Conservation (phyloP, 2,888 invertebrate genomes). For the Hypomecis atomaria region DNA sequence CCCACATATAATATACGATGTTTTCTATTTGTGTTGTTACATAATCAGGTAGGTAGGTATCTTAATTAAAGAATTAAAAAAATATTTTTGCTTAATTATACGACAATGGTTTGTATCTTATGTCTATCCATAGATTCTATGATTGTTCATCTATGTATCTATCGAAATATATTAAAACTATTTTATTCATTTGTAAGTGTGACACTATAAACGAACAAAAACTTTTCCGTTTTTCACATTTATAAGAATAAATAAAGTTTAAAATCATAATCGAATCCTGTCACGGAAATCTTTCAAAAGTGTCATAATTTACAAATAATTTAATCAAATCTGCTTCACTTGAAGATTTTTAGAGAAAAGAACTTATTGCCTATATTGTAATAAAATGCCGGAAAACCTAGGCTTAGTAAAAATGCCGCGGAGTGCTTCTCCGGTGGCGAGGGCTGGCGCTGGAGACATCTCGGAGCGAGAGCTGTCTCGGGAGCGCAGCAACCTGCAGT, state of each 20-base stretch:
- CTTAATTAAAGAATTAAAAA: too few relatives aligned
- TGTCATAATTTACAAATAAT: background rate
- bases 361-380: slow-evolving; percentile 18
- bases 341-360: slow-evolving; percentile 13
- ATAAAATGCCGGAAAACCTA: slow-evolving; percentile 57
- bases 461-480: slow-evolving; percentile 72
- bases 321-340: slow-evolving; percentile 33
- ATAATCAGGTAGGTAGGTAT: too few relatives aligned
- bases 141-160: too few relatives aligned
- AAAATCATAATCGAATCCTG: slow-evolving; percentile 41
- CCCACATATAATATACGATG: too few relatives aligned
- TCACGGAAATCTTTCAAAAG: slow-evolving; percentile 34
- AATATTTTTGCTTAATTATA: too few relatives aligned
- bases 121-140: too few relatives aligned
- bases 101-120: too few relatives aligned
- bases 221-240: slow-evolving; percentile 4
- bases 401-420: slow-evolving; percentile 63
- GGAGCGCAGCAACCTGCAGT: slow-evolving; percentile 65
- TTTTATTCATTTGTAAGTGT: background rate
- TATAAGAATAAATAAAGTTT: slow-evolving; percentile 11
- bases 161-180: slow-evolving; percentile 18
- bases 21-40: too few relatives aligned
- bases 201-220: slow-evolving; percentile 2
- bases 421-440: slow-evolving; percentile 66
- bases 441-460: slow-evolving; percentile 75